These are phyloP conservation scores for Agriopis leucophaearia DNA, from an alignment of 2,888 invertebrate genomes.

Conservation along the genomic window DNA sequence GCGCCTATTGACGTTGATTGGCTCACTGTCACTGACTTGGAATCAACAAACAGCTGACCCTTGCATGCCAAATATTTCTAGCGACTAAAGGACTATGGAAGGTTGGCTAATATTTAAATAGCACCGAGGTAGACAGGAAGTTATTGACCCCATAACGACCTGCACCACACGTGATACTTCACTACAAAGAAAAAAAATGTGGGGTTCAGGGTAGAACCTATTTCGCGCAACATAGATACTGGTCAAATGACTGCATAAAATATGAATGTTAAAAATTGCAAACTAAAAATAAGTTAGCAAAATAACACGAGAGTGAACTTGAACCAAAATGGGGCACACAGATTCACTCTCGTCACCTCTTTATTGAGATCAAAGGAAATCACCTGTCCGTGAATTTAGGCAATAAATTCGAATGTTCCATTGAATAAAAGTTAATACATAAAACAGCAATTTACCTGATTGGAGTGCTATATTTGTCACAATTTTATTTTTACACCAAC, in stretches of 20 bases:
- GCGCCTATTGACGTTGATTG: slow-evolving; percentile 1
- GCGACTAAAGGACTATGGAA: slow-evolving; percentile 4
- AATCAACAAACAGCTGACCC: slow-evolving; percentile 24
- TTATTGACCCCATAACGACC: slow-evolving; percentile 84
- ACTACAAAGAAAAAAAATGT: slow-evolving; percentile 61
- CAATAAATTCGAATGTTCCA: slow-evolving; percentile 21
- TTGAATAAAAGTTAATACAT: slow-evolving; percentile 44
- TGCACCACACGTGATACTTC: slow-evolving; percentile 81
- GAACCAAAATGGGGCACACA: slow-evolving; percentile 76
- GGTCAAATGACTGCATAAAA: slow-evolving; percentile 35
- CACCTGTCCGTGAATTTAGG: slow-evolving; percentile 38
- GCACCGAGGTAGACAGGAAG: slow-evolving; percentile 51
- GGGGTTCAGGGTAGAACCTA: neutral
- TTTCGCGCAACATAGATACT: neutral
- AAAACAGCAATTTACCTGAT: slow-evolving; percentile 79
- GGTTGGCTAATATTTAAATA: slow-evolving; percentile 18
- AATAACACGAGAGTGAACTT: slow-evolving; percentile 72
- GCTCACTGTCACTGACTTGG: neutral
- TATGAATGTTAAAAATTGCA: slow-evolving; percentile 29
- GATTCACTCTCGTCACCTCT: slow-evolving; percentile 55
- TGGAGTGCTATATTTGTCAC: slow-evolving; percentile 80
- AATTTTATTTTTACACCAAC: slow-evolving; percentile 85
- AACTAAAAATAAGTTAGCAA: slow-evolving; percentile 55
- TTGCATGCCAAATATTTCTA: slow-evolving; percentile 14
- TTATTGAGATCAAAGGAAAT: slow-evolving; percentile 51